These are phyloP conservation scores for Archivesica marissinica DNA, from an alignment of 1,140 invertebrate species.

Conservation along the genomic window DNA sequence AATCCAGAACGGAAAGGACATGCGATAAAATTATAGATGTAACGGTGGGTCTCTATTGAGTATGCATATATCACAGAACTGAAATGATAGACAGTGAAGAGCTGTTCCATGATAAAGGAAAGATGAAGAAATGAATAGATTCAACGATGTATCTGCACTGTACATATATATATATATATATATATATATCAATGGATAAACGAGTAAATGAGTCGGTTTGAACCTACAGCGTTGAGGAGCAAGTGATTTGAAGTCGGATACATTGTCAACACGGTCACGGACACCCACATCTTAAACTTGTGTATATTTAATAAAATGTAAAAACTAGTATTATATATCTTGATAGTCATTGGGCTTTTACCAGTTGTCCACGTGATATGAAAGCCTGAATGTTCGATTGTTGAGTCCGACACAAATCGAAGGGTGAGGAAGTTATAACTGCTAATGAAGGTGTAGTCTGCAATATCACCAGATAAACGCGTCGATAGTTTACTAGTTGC, in stretches of 20 bases:
- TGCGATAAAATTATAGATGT: too few species aligned
- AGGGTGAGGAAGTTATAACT: constrained; percentile 54
- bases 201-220: background rate
- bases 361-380: constrained; percentile 31
- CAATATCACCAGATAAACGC: constrained; percentile 18
- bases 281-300: background rate
- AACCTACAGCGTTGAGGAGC: too few species aligned
- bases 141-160: too few species aligned
- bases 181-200: too few species aligned
- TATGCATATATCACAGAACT: too few species aligned
- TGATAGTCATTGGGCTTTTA: background rate
- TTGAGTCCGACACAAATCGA: constrained; percentile 36
- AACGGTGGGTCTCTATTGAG: too few species aligned
- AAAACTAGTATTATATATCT: background rate
- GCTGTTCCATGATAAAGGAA: too few species aligned
- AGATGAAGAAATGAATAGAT: too few species aligned
- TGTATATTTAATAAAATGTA: background rate
- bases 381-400: background rate
- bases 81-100: too few species aligned
- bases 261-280: background rate
- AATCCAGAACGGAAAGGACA: too few species aligned
- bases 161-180: too few species aligned
- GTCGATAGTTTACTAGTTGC: constrained; percentile 8
- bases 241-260: too few species aligned
- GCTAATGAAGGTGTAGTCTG: constrained; percentile 1